Evolutionary conservation across 2,113 vertebrate genomes (phyloP), one percentile per base, ranked within the genome.

Genomic region (Glareola pratincola): DNA sequence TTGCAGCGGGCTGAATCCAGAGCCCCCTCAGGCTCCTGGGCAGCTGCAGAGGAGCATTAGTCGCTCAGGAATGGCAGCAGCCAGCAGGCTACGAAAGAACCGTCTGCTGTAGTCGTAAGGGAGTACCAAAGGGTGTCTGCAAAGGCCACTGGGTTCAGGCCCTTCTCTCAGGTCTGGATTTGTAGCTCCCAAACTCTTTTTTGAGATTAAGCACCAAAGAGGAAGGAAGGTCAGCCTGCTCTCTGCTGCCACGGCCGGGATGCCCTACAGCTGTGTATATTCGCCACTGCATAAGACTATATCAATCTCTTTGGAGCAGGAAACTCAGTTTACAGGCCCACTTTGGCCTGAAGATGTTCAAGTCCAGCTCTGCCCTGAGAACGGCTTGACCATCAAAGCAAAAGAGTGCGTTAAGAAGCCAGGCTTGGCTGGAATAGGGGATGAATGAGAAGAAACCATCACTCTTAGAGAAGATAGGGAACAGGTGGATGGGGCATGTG

Each of bases 1-100:
- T 47, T 60, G 17, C 34, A 1, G 0, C 1, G 0, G 12, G 48
- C 22, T 45, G 36, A 36, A 76, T 14, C 21, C 62, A 48, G 54
- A 41, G 21, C 7, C 62, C 12, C 2, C 11, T 14, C 14, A 21
- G 29, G 34, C 19, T 75, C 8, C 20, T 2, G 4, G 23, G 11
- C 19, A 76, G 37, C 53, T 48, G 29, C 53, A 60, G 30, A 23
- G 27, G 37, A 59, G 15, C 26, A 14, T 41, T 29, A 13, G 34
- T 60, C 36, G 53, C 34, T 8, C 1, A 0, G 17, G 68, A 68
- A 68, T 27, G 21, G 36, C 75, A 56, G 32, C 47, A 80, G 60
- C 24, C 60, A 48, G 51, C 21, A 27, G 19, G 26, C 20, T 39
- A 16, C 29, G 22, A 36, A 87, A 54, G 36, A 36, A 43, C 10